Base-by-base conservation (phyloP, 64 coral and sea anemone species). In the Hydrozoanthus tunicans region DNA sequence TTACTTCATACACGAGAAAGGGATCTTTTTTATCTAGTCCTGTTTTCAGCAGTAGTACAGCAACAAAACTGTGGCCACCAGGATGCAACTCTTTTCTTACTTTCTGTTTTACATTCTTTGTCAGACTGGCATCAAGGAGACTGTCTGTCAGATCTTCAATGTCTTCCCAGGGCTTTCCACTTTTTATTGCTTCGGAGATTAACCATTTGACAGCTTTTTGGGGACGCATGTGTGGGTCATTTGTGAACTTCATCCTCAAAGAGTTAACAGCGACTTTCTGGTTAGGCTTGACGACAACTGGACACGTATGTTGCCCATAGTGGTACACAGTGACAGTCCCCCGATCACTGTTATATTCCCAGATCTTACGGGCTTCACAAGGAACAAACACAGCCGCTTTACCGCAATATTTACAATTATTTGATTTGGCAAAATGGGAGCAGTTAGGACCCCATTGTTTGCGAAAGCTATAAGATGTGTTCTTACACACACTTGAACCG, bases 81-180 rank as follows among this genome's bases (percentile, higher is more conserved):
- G 79, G 79, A 26, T 81, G 79, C 79, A 81, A 43, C 59, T 61
- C 79, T 63, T 81, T 81, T 81, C 79, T 58, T 17, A 81, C 79
- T 27, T 81, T 81, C 43, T 81, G 79, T 43, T 81, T 81, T 58
- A 81, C 79, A 58, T 81, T 81, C 59, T 81, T 81, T 51, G 79
- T 12, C 17, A 81, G 79, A 54, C 32, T 59, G 11, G 56, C 56
- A 12, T 81, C 79, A 81, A 81, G 5, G 13, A 81, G 79, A 81
- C 79, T 81, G 55, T 81, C 79, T 58, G 79, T 81, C 9, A 81
- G 59, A 81, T 63, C 32, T 43, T 43, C 32, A 43, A 43, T 2
- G 32, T 43, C 32, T 43, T 43, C 32, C 32, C 32, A 43, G 32
- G 32, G 32, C 32, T 43, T 43, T 43, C 32, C 32, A 43, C 32